Conservation (phyloP, 2,113 vertebrate species). For the Cepphus grylle region DNA sequence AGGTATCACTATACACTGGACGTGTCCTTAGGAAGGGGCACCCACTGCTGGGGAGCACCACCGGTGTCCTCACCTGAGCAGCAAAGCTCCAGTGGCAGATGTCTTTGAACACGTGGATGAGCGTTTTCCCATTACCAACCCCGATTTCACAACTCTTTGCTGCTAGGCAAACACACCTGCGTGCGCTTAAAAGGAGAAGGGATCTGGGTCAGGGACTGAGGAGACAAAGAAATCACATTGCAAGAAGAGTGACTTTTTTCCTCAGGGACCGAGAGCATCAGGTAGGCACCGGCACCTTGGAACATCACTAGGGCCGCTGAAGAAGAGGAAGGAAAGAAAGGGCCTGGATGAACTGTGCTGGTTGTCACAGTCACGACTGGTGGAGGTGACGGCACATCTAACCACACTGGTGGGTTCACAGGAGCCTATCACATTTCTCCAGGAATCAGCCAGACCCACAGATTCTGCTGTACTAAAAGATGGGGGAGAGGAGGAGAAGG, state of each 20-base stretch:
- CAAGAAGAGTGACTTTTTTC: background rate
- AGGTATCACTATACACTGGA: background rate
- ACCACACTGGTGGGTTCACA: background rate
- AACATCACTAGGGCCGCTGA: background rate
- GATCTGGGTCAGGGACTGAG: background rate
- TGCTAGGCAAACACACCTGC: background rate
- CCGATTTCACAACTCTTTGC: background rate
- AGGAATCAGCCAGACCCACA: background rate
- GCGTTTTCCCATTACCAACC: background rate
- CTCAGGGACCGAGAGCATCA: background rate
- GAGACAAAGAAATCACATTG: background rate
- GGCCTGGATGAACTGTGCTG: rapidly evolving
- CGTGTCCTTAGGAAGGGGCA: rapidly evolving
- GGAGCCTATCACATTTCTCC: background rate
- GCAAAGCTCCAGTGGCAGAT: background rate
- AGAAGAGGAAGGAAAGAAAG: background rate
- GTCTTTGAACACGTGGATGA: background rate
- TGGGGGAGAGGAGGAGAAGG: background rate
- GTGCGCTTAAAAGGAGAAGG: background rate
- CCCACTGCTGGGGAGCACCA: rapidly evolving
- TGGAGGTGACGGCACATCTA: background rate
- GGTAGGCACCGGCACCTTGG: background rate
- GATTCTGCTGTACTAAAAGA: background rate
- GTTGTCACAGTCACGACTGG: background rate
- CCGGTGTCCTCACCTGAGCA: background rate